Evolutionary conservation across 2,797 vertebrate species (phyloP).

Genomic region (Aplochiton taeniatus): DNA sequence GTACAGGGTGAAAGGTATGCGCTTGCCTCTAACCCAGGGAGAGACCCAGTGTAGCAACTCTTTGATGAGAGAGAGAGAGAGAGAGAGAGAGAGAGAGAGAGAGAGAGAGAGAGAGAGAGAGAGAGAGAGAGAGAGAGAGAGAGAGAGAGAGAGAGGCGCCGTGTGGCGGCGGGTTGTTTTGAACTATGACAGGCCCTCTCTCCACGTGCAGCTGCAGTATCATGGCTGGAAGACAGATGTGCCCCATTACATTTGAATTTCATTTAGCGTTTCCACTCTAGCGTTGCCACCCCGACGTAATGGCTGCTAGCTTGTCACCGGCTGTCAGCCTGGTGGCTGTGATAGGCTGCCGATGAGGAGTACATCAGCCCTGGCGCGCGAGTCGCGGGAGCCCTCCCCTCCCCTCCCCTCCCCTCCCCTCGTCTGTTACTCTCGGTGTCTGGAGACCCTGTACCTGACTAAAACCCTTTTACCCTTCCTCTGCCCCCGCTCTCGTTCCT

Average conservation of each 20-base stretch:
- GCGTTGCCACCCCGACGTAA: neutral
- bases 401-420: slow-evolving; percentile 7
- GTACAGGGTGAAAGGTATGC: neutral
- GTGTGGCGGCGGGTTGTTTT: too few relatives aligned
- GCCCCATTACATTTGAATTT: neutral
- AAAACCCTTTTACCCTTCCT: slow-evolving; percentile 27
- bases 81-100: too few relatives aligned
- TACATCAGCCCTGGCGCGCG: slow-evolving; percentile 31
- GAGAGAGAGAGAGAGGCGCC: too few relatives aligned
- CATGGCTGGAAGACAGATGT: neutral
- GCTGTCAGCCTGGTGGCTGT: slow-evolving; percentile 47
- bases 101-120: too few relatives aligned
- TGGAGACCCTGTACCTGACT: slow-evolving; percentile 27
- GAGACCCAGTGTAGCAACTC: too few relatives aligned
- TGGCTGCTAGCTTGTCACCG: slow-evolving; percentile 47
- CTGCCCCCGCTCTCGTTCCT: neutral
- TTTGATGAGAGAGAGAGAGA: too few relatives aligned
- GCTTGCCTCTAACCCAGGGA: neutral
- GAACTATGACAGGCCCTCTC: too few relatives aligned
- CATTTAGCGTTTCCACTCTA: neutral
- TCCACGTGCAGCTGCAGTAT: neutral
- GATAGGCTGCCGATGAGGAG: slow-evolving; percentile 50
- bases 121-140: too few relatives aligned
- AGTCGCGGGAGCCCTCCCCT: too few relatives aligned
- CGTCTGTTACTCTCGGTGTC: slow-evolving; percentile 32